These are phyloP conservation scores for Lepetodrilus schrolli DNA, from an alignment of 2,888 invertebrate species.

Conservation along the genomic window DNA sequence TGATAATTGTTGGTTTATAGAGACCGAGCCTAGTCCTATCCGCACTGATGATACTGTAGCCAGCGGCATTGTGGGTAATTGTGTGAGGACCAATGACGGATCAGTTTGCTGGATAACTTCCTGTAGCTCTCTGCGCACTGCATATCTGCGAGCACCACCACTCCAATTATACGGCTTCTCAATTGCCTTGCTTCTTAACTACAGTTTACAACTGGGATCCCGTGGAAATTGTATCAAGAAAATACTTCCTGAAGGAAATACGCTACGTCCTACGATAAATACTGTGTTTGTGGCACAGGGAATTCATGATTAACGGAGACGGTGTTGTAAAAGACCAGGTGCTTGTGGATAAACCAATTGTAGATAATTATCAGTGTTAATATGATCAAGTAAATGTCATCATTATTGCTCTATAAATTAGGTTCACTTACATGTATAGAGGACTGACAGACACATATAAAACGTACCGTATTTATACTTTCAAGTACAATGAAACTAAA, in stretches of 20 bases:
- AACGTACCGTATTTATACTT: too few species aligned
- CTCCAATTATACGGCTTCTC: slow-evolving; percentile 3
- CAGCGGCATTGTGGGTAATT: background rate
- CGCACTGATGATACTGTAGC: background rate
- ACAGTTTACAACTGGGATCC: background rate
- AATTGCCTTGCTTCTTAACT: background rate
- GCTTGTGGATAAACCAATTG: too few species aligned
- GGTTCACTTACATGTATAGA: too few species aligned
- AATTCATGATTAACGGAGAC: too few species aligned
- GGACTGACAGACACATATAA: too few species aligned
- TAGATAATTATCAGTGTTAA: too few species aligned
- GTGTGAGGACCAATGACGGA: background rate
- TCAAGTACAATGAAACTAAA: too few species aligned
- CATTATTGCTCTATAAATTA: too few species aligned
- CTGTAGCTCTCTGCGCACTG: background rate
- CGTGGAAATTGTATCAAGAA: background rate
- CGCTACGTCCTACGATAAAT: background rate
- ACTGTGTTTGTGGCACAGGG: too few species aligned
- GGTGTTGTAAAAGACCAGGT: too few species aligned
- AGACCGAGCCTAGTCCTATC: background rate
- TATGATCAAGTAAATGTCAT: too few species aligned
- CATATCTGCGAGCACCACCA: slow-evolving; percentile 9
- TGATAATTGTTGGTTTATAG: slow-evolving; percentile 2
- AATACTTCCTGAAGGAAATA: too few species aligned
- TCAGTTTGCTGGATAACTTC: slow-evolving; percentile 3